Base-by-base conservation (phyloP, 30 jellyfish, hydroid and myxozoan species). In the Cassiopea andromeda region DNA sequence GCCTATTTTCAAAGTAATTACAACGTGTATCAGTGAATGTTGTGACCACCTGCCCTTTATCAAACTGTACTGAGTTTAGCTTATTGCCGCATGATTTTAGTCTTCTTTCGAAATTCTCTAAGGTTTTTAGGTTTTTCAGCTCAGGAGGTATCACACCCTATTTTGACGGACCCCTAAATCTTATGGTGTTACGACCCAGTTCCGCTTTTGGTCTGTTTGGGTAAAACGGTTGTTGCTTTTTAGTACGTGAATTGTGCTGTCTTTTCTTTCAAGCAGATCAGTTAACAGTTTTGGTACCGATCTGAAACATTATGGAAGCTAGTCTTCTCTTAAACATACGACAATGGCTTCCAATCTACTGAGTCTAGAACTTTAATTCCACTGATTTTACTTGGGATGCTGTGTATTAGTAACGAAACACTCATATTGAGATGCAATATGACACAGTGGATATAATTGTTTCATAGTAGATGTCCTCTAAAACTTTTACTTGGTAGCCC, bases 401-500 rank as follows among this genome's bases (percentile, higher is more conserved):
- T 47, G 66, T 75, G 85, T 3, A 75, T 75, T 47, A 75, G 49
- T 75, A 8, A 8, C 7, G 85, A 75, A 75, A 74, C 69, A 7
- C 74, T 38, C 57, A 46, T 47, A 78, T 78, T 48, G 87, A 78
- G 19, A 78, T 78, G 47, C 87, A 78, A 57, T 78, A 78, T 78
- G n/a, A n/a, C n/a, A 47, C 74, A 43, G 87, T 78, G 87, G 87
- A 78, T 78, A 78, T 43, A 16, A 78, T 48, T 17, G 78, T n/a
- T 78, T 78, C 49, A 50, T 78, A 50, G 38, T 43, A 78, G 73
- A 78, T 78, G 46, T 78, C 80, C 87, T 78, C 74, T 43, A 43
- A 17, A 48, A 78, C 87, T 78, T 43, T 59, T n/a, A 43, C 87
- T 78, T 78, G 87, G 87, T 78, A 43, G 46, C 87, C 48, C 87